Conservation (phyloP, 2,797 vertebrate genomes). For the Anas flavirostris region DNA sequence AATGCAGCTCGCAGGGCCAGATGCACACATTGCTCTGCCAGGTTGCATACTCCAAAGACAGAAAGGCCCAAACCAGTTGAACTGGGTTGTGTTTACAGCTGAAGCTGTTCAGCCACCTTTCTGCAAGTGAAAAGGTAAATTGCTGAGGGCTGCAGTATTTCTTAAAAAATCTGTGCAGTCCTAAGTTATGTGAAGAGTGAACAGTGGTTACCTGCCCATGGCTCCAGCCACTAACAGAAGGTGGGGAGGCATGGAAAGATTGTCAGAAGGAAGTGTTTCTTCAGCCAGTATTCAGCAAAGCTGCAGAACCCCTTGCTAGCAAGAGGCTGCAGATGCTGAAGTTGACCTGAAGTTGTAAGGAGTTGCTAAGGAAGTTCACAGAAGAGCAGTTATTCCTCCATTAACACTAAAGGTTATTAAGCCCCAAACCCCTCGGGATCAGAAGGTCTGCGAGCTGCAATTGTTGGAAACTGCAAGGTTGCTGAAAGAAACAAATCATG, state of each 20-base stretch:
- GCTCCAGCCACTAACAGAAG: neutral
- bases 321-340: neutral
- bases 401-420: neutral
- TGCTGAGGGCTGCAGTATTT: neutral
- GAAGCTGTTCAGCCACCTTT: neutral
- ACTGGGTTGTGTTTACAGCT: neutral
- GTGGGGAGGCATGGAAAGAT: neutral
- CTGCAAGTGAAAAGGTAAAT: neutral
- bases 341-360: neutral
- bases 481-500: accelerated
- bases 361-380: neutral
- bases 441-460: neutral
- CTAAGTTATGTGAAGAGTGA: neutral
- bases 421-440: neutral
- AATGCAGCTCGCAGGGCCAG: neutral
- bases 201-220: neutral
- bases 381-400: neutral
- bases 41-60: neutral
- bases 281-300: neutral
- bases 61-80: neutral
- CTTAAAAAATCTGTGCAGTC: neutral
- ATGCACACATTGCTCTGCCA: neutral
- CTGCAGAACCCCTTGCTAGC: neutral
- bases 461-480: neutral
- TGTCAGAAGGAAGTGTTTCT: neutral